phyloP scores from a whole-genome alignment of 2,888 invertebrate species.

The Coenonympha glycerion region DNA sequence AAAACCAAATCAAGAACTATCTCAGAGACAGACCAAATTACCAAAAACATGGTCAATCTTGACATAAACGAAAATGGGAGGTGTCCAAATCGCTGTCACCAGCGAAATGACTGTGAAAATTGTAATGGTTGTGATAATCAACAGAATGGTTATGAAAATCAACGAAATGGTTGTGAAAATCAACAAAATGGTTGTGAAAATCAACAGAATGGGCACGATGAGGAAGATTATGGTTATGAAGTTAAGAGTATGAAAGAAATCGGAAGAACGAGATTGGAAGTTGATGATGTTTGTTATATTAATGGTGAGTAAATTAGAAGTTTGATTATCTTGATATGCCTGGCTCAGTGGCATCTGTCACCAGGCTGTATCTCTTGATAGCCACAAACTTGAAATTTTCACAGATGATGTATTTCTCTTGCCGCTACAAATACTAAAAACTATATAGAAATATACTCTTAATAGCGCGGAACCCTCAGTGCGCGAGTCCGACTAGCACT shows the following conservation, averaged over 20 bases:
- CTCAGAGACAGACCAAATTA: conserved; percentile 37
- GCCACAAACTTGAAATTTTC: no score
- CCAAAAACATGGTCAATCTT: conserved; percentile 28
- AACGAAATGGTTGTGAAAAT: conserved; percentile 45
- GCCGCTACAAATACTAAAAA: no score
- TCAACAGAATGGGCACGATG: conserved; percentile 30
- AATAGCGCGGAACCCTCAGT: no score
- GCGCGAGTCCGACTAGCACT: no score
- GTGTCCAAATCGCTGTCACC: conserved; percentile 32
- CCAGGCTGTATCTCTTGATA: no score
- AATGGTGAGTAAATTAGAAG: conserved; percentile 84
- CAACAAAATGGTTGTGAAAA: conserved; percentile 23
- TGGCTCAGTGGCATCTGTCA: no score
- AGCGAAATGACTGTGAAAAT: neutral
- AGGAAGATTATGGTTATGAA: conserved; percentile 42
- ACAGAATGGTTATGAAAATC: conserved; percentile 30
- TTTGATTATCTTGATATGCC: neutral
- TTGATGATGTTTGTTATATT: conserved; percentile 94
- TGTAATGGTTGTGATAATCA: conserved; percentile 27
- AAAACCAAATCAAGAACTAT: conserved; percentile 44
- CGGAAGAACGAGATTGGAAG: conserved; percentile 78
- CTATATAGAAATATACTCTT: no score
- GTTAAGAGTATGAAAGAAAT: conserved; percentile 78
- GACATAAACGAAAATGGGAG: conserved; percentile 27
- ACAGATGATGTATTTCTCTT: no score